A percentile compares a stretch with the other conserved stretches of the same genome.
phyloP scores from a whole-genome alignment of 2,797 vertebrate genomes.

The Australoheros facetus region DNA sequence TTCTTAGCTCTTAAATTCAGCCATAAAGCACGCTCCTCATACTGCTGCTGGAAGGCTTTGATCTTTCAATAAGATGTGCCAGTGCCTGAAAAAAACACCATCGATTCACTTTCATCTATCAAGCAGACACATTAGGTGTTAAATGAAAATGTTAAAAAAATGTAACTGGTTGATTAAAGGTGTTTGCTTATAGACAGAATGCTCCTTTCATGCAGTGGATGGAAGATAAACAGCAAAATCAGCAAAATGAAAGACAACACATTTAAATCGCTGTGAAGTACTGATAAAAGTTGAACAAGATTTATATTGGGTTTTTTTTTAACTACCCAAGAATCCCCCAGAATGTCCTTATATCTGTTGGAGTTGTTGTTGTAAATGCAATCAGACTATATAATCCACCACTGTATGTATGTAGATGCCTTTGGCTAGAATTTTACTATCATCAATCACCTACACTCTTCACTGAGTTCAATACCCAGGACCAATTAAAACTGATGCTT shows the following conservation, averaged over 20 bases:
- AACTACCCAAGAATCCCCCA: neutral
- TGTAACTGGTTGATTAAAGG: constrained; percentile 35
- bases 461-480: constrained; percentile 10
- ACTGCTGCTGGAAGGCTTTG: constrained; percentile 15
- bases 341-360: neutral
- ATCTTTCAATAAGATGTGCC: neutral
- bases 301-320: neutral
- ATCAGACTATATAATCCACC: neutral
- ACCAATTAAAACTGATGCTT: constrained; percentile 38
- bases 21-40: neutral
- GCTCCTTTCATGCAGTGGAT: constrained; percentile 2
- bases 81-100: neutral
- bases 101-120: neutral
- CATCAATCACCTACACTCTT: constrained; percentile 14
- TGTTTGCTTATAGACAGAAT: constrained; percentile 14
- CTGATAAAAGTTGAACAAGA: constrained; percentile 3
- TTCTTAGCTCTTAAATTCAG: neutral
- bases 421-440: neutral
- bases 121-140: neutral
- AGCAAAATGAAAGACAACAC: constrained; percentile 8
- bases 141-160: neutral
- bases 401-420: neutral
- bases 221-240: constrained; percentile 12
- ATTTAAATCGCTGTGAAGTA: neutral
- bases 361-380: neutral